A percentile compares a stretch with the other conserved stretches of the same genome.
These are phyloP conservation scores for Leptobrachium ailaonicum DNA, from an alignment of 2,113 vertebrate genomes.

Conservation along the genomic window DNA sequence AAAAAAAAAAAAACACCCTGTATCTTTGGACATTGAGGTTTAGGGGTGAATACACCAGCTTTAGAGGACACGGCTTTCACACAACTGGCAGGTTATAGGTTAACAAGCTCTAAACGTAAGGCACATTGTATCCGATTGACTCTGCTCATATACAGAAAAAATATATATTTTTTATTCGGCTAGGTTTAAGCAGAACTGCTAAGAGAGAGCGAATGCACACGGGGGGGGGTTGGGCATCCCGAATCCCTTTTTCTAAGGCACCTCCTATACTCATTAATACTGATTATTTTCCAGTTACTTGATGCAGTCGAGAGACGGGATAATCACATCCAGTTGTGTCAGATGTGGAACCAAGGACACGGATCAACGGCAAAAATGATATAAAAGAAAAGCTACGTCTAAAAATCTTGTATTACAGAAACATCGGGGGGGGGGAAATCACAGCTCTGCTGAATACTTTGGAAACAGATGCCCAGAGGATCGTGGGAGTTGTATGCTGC, in stretches of 20 bases:
- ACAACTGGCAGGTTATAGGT: background rate
- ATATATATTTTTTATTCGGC: background rate
- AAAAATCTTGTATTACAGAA: too few relatives aligned
- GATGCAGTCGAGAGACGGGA: background rate
- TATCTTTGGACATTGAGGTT: background rate
- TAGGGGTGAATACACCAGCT: background rate
- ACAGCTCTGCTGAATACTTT: too few relatives aligned
- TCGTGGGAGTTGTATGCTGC: too few relatives aligned
- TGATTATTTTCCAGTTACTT: slow-evolving; percentile 34
- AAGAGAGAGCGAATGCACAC: too few relatives aligned
- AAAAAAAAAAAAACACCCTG: background rate
- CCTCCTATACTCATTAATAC: slow-evolving; percentile 33
- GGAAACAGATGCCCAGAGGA: too few relatives aligned
- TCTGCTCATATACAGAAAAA: slow-evolving; percentile 2
- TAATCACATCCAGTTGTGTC: too few relatives aligned
- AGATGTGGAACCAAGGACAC: too few relatives aligned
- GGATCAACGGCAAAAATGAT: too few relatives aligned
- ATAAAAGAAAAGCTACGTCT: too few relatives aligned
- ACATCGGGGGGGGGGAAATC: too few relatives aligned
- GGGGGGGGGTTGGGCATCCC: too few relatives aligned
- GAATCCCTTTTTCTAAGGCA: slow-evolving; percentile 29
- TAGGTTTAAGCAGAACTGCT: too few relatives aligned
- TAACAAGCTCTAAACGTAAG: slow-evolving; percentile 8
- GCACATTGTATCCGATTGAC: background rate
- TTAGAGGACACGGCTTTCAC: background rate